Conservation (phyloP, 2,888 invertebrate genomes). For the Metopia argyrocephala region DNA sequence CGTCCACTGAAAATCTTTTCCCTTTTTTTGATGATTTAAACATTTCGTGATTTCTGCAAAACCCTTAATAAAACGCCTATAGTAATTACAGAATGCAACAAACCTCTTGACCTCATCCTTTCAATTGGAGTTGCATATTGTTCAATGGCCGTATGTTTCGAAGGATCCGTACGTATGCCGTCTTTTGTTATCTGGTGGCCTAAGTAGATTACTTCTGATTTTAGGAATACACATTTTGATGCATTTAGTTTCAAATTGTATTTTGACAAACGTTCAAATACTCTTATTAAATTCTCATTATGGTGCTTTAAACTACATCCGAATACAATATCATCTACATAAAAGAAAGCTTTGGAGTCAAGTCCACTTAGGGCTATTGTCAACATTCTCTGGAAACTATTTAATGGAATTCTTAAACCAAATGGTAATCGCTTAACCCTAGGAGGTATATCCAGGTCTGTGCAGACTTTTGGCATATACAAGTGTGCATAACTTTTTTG, state of each 20-base stretch:
- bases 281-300: too few relatives aligned
- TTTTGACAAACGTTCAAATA: too few relatives aligned
- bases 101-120: background rate
- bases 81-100: too few relatives aligned
- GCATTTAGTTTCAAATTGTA: too few relatives aligned
- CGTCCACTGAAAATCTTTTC: constrained; percentile 25
- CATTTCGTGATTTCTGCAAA: constrained; percentile 15
- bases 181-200: constrained; percentile 13
- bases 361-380: background rate
- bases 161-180: constrained; percentile 1
- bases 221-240: too few relatives aligned
- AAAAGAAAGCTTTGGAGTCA: background rate
- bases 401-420: background rate
- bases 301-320: background rate
- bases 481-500: too few relatives aligned
- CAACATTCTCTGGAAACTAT: constrained; percentile 13
- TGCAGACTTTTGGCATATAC: too few relatives aligned
- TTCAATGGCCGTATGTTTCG: constrained; percentile 4
- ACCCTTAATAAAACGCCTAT: background rate
- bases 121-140: constrained; percentile 9
- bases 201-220: too few relatives aligned
- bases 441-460: too few relatives aligned
- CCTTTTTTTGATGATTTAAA: background rate
- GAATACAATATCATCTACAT: too few relatives aligned
- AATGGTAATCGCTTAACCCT: background rate